Conservation (phyloP, 1,140 invertebrate species). For the Tetragonula clypearis region DNA sequence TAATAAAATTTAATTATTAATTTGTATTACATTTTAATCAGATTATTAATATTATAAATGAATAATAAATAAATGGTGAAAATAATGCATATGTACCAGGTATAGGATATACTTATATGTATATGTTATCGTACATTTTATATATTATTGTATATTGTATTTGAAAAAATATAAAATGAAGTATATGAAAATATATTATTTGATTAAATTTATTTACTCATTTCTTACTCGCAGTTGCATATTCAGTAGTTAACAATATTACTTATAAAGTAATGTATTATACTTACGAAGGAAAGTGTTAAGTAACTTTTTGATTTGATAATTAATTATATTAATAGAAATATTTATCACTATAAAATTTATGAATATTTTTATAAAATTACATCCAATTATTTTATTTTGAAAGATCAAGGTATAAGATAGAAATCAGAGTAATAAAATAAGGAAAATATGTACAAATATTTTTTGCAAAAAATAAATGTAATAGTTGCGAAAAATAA, state of each 20-base stretch:
- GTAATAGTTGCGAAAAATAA: background rate
- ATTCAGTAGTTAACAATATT: background rate
- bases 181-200: constrained; percentile 2
- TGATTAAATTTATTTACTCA: background rate
- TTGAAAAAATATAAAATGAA: constrained; percentile 18
- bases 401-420: background rate
- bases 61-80: constrained; percentile 7
- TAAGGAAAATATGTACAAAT: background rate
- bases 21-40: constrained; percentile 10
- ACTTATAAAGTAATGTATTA: background rate
- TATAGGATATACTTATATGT: constrained; percentile 12
- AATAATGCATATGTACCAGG: background rate
- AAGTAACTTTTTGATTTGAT: background rate
- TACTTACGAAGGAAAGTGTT: background rate
- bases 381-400: background rate
- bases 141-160: constrained; percentile 34
- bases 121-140: constrained; percentile 21
- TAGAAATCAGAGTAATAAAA: background rate
- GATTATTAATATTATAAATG: background rate
- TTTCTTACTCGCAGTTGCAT: background rate
- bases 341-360: background rate
- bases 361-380: background rate
- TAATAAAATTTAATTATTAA: constrained; percentile 1
- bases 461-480: background rate
- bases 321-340: background rate